Evolutionary conservation across 2,888 invertebrate genomes (phyloP).

Genomic region (Osmoderma eremita): DNA sequence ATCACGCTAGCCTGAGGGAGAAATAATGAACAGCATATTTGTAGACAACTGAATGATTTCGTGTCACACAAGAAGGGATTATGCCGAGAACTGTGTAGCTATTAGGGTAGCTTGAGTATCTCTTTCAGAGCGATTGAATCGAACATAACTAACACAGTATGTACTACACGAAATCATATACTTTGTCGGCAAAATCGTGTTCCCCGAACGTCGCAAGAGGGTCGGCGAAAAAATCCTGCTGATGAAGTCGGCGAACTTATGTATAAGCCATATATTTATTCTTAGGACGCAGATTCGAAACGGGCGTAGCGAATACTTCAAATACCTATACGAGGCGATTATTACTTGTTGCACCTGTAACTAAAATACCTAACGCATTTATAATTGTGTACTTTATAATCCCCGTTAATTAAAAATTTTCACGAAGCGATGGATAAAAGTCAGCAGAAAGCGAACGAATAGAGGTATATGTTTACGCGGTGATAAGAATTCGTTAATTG

Average conservation of each 20-base stretch:
- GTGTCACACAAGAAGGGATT: too few relatives aligned
- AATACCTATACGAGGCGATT: not conserved
- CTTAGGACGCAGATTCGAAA: slow-evolving; percentile 15
- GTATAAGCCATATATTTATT: slow-evolving; percentile 36
- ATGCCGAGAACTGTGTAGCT: not conserved
- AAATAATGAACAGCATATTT: too few relatives aligned
- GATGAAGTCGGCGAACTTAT: slow-evolving; percentile 10
- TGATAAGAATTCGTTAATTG: slow-evolving; percentile 23
- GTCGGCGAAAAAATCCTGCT: slow-evolving; percentile 11
- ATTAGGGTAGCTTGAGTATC: not conserved
- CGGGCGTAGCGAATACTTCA: slow-evolving; percentile 21
- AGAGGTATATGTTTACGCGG: not conserved
- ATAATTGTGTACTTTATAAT: slow-evolving; percentile 14
- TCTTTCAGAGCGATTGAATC: slow-evolving; percentile 6
- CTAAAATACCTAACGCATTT: slow-evolving; percentile 21
- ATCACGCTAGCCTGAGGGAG: too few relatives aligned
- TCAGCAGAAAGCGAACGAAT: not conserved
- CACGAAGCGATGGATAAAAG: slow-evolving; percentile 3
- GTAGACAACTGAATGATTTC: too few relatives aligned
- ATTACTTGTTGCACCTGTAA: slow-evolving; percentile 15
- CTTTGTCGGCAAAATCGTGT: slow-evolving; percentile 6
- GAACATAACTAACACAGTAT: slow-evolving; percentile 4
- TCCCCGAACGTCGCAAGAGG: slow-evolving; percentile 15
- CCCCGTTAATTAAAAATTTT: slow-evolving; percentile 30
- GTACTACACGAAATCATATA: slow-evolving; percentile 4